A percentile compares a stretch with the other conserved stretches of the same genome.
These are phyloP conservation scores for Myotis davidii DNA, from an alignment of 2,113 vertebrate species.

Conservation along the genomic window DNA sequence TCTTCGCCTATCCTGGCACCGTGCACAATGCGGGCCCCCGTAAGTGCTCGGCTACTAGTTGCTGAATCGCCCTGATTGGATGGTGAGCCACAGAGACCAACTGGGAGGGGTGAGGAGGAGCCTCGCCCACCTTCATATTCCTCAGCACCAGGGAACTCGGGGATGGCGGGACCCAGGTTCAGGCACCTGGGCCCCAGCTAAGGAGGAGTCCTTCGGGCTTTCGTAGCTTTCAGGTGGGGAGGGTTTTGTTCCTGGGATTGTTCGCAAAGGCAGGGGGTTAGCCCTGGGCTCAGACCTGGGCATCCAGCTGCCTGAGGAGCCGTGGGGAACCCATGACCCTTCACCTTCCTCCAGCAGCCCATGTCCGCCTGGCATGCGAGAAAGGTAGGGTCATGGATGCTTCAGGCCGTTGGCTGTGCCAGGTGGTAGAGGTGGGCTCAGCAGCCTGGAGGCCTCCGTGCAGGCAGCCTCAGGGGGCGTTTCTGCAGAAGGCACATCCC, in stretches of 20 bases:
- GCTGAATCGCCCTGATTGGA: not conserved
- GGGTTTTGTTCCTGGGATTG: not conserved
- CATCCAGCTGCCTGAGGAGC: not conserved
- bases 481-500: not conserved
- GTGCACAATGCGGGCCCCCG: rapidly evolving
- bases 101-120: not conserved
- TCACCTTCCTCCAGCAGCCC: not conserved
- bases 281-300: not conserved
- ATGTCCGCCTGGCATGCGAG: not conserved
- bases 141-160: not conserved
- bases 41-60: not conserved
- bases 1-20: not conserved
- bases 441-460: not conserved
- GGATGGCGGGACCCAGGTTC: not conserved
- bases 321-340: not conserved
- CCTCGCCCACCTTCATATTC: not conserved
- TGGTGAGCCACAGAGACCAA: not conserved
- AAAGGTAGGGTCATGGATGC: too few species aligned
- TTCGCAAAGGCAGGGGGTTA: not conserved
- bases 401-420: not conserved
- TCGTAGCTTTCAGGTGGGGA: not conserved
- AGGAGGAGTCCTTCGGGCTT: not conserved
- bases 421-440: not conserved
- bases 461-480: not conserved
- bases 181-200: not conserved